phyloP scores from a whole-genome alignment of 2,888 invertebrate genomes.

The Andrena minutula region DNA sequence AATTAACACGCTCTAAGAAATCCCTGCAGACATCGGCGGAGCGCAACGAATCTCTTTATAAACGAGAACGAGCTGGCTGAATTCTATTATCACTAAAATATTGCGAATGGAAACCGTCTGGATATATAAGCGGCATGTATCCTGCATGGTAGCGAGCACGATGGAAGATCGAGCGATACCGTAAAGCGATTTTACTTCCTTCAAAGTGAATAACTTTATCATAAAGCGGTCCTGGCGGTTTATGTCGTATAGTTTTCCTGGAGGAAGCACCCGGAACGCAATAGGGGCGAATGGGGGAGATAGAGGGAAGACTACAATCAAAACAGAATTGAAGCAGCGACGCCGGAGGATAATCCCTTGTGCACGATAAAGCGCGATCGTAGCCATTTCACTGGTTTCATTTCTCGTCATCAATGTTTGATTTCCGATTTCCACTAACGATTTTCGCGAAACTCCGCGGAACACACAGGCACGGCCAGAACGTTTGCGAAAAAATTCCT shows the following conservation, averaged over 20 bases:
- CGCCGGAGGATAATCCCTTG: conserved; percentile 9
- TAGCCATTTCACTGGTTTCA: background rate
- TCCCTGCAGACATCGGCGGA: background rate
- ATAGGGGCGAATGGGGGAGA: background rate
- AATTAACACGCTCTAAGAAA: background rate
- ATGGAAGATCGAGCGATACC: conserved; percentile 37
- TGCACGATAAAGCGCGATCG: conserved; percentile 1
- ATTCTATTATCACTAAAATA: conserved; percentile 9
- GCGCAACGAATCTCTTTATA: background rate
- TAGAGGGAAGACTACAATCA: background rate
- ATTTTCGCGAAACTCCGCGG: too few relatives aligned
- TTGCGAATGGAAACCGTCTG: conserved; percentile 11
- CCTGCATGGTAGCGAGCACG: conserved; percentile 1
- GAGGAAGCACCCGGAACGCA: background rate
- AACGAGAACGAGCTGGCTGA: background rate
- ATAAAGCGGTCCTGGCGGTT: background rate
- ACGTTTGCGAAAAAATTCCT: too few relatives aligned
- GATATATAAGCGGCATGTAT: conserved; percentile 47
- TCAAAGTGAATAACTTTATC: conserved; percentile 54
- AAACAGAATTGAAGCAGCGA: conserved; percentile 2
- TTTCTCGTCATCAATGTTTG: background rate
- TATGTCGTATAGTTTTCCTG: conserved; percentile 1
- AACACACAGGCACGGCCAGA: too few relatives aligned
- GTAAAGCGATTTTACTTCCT: conserved; percentile 55
- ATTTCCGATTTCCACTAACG: background rate